Evolutionary conservation across 1,140 invertebrate genomes (phyloP).

Genomic region (Phortica variegata): DNA sequence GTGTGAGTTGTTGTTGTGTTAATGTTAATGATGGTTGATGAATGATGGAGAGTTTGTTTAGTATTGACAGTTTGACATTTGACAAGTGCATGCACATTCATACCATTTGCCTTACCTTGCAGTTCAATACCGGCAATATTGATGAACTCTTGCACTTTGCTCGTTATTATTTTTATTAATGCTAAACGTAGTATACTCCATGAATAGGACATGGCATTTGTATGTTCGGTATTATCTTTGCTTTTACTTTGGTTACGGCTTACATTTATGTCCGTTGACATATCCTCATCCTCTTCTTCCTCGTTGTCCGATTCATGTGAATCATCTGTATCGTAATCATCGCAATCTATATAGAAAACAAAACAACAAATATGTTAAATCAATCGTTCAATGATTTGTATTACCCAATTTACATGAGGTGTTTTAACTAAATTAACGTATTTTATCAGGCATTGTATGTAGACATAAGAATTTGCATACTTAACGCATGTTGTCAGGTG

Average conservation of each 20-base stretch:
- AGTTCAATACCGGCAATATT: slow-evolving; percentile 87
- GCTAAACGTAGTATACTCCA: slow-evolving; percentile 93
- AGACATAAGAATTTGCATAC: too few relatives aligned
- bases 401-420: too few relatives aligned
- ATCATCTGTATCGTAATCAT: slow-evolving; percentile 89
- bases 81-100: too few relatives aligned
- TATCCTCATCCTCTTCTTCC: slow-evolving; percentile 77
- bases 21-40: too few relatives aligned
- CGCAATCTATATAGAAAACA: slow-evolving; percentile 61
- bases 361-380: background rate
- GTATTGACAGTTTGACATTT: slow-evolving; percentile 72
- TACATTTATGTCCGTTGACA: slow-evolving; percentile 63
- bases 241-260: slow-evolving; percentile 58
- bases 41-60: too few relatives aligned
- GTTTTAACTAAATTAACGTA: too few relatives aligned
- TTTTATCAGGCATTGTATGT: too few relatives aligned
- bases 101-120: slow-evolving; percentile 65
- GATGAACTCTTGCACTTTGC: slow-evolving; percentile 70
- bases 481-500: too few relatives aligned
- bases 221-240: slow-evolving; percentile 81
- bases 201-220: slow-evolving; percentile 88
- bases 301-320: slow-evolving; percentile 74
- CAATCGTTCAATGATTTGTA: too few relatives aligned
- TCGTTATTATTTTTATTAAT: slow-evolving; percentile 78
- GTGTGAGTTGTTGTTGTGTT: too few relatives aligned